A percentile compares a stretch with the other conserved stretches of the same genome.
Evolutionary conservation across 2,113 vertebrate genomes (phyloP).

Genomic region (Mixornis gularis): DNA sequence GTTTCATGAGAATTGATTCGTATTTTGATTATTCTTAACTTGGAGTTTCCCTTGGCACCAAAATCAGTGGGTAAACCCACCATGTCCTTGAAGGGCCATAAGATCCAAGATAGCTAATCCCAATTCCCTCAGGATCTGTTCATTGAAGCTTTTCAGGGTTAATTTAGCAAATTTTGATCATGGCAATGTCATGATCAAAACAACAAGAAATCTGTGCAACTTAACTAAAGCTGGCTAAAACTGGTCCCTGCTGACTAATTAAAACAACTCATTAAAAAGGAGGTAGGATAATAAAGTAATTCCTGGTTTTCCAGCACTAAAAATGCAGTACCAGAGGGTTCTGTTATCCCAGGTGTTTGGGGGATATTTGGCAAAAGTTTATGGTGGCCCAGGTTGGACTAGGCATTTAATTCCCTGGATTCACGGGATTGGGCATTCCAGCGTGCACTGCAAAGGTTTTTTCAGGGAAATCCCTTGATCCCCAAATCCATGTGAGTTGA

Average conservation of each 20-base stretch:
- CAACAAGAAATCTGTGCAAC: background rate
- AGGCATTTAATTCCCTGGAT: background rate
- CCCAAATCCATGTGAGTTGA: background rate
- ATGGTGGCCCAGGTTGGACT: background rate
- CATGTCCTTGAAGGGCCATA: background rate
- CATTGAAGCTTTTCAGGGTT: background rate
- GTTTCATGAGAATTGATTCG: background rate
- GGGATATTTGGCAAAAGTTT: background rate
- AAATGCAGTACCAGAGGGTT: background rate
- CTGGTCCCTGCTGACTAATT: background rate
- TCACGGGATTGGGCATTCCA: accelerated
- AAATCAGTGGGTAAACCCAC: background rate
- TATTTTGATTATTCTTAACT: background rate
- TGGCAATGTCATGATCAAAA: background rate
- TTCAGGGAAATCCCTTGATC: background rate
- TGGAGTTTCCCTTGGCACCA: background rate
- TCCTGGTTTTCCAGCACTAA: background rate
- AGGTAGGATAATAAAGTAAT: background rate
- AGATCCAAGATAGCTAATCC: background rate
- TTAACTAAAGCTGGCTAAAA: background rate
- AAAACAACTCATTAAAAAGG: background rate
- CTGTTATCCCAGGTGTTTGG: background rate
- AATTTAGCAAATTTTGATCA: background rate
- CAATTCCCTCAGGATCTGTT: background rate
- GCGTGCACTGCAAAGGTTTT: accelerated